Evolutionary conservation across 2,113 vertebrate genomes (phyloP).

Genomic region (Rhipidura dahli): DNA sequence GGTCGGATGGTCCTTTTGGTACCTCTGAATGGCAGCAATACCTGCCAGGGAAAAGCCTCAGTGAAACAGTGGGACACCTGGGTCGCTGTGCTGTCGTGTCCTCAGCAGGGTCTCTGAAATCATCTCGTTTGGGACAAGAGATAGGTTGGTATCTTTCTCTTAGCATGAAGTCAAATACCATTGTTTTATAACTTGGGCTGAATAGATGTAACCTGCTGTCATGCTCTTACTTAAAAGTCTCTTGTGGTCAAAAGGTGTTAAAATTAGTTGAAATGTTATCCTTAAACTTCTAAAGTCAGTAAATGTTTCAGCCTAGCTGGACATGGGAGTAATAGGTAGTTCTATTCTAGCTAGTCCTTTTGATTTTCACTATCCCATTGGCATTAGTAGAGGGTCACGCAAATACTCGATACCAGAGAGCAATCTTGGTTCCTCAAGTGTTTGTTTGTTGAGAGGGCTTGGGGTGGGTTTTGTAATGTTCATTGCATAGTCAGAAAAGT

Average conservation of each 20-base stretch:
- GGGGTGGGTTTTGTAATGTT: not conserved
- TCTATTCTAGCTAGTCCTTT: not conserved
- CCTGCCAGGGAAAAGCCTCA: conserved; percentile 69
- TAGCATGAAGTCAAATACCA: not conserved
- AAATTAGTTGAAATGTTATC: not conserved
- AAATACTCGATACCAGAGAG: not conserved
- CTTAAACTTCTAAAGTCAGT: not conserved
- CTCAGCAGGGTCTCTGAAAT: conserved; percentile 79
- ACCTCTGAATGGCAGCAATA: conserved; percentile 68
- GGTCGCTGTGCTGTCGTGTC: conserved; percentile 77
- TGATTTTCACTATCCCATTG: accelerated
- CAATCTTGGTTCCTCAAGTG: not conserved
- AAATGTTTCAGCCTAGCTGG: not conserved
- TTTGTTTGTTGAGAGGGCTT: not conserved
- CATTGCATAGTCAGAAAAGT: not conserved
- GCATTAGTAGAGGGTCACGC: not conserved
- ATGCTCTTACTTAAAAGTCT: not conserved
- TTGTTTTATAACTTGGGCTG: not conserved
- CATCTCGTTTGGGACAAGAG: conserved; percentile 75
- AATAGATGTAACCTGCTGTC: not conserved
- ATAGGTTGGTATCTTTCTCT: conserved; percentile 73
- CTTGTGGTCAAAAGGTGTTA: not conserved
- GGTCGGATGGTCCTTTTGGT: conserved; percentile 69
- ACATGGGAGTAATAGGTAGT: not conserved
- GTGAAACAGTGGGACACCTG: conserved; percentile 61